Base-by-base conservation (phyloP, 2,797 vertebrate species). In the Leontopithecus rosalia region DNA sequence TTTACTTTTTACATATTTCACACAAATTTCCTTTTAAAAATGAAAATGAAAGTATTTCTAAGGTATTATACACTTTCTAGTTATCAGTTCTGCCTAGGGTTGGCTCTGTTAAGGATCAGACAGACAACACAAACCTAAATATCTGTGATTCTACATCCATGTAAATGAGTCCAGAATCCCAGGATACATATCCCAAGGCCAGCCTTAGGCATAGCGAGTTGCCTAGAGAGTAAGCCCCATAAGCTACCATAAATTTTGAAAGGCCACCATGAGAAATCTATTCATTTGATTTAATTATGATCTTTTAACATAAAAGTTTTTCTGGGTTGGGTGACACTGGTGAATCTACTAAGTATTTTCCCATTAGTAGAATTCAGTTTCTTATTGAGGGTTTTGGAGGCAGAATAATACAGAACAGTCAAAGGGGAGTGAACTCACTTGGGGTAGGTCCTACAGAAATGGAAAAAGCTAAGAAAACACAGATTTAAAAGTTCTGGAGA, bases 31-130 rank as follows among this genome's bases (percentile, higher is more conserved):
- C 36, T 94, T 92, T 77, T 52, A 36, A 70, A 81, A 82, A 81
- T 82, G 11, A 88, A 81, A 82, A 72, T 43, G 11, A 89, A 91
- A 95, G 14, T 52, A 84, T 79, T 93, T 91, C 22, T 61, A 58
- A 94, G 22, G 12, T 81, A 39, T 24, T 20, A 11, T 28, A 36
- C 0, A 58, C 19, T 64, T 94, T 14, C 50, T 80, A 39, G 39
- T 43, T 94, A 41, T 30, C 33, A 70, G 14, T 97, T 90, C 6
- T 75, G 19, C 11, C 33, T 64, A 33, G 22, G 24, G 33, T 57
- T 75, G 48, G 46, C 33, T 90, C 67, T 91, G 20, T 24, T 72
- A 28, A 55, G 50, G 28, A 75, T 46, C 30, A 64, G 43, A 41
- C 50, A 52, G 64, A 52, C 82, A 67, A 70, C 4, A 48, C 6